Conservation (phyloP, 2,113 vertebrate species). For the Miniopterus natalensis region DNA sequence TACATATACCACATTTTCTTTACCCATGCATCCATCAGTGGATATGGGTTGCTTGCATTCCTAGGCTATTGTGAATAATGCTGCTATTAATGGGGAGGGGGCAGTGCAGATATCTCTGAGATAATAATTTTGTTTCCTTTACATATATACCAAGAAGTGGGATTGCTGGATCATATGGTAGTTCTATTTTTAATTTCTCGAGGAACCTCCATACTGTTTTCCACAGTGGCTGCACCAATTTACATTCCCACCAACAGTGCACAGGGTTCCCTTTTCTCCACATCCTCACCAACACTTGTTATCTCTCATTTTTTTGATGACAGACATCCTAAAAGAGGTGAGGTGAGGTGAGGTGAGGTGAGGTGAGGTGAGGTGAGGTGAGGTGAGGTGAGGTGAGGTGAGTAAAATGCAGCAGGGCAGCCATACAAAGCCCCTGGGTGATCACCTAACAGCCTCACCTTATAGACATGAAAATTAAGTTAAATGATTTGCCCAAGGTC, state of each 20-base stretch:
- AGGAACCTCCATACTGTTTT: neutral
- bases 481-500: neutral
- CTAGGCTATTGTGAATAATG: neutral
- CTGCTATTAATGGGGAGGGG: neutral
- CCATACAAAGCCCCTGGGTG: neutral
- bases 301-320: neutral
- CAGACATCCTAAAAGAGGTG: neutral
- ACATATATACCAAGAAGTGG: neutral
- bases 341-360: neutral
- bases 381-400: neutral
- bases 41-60: neutral
- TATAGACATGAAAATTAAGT: neutral
- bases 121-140: neutral
- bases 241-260: neutral
- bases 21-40: neutral
- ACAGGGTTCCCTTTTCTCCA: neutral
- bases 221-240: neutral
- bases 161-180: neutral
- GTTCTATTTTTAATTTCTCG: neutral
- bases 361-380: neutral
- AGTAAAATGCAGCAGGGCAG: neutral
- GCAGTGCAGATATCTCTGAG: neutral
- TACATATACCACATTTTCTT: neutral
- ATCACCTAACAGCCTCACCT: neutral
- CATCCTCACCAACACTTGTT: neutral